Evolutionary conservation across 2,113 vertebrate genomes (phyloP).

Genomic region (Athene noctua): DNA sequence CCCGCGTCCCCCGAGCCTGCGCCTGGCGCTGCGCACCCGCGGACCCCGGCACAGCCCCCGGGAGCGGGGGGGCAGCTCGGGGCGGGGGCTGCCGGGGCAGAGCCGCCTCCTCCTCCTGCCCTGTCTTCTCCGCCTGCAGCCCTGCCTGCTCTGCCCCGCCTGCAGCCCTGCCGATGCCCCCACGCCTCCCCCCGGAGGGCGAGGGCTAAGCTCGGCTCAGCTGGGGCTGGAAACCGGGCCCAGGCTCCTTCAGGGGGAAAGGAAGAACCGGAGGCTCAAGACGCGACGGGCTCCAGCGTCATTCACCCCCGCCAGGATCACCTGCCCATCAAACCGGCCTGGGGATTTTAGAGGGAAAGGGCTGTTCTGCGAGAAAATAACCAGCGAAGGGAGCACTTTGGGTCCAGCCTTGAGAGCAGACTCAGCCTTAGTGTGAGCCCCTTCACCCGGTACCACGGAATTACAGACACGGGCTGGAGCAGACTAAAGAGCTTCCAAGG

Average conservation of each 20-base stretch:
- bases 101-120: background rate
- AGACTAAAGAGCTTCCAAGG: background rate
- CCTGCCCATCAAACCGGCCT: background rate
- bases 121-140: too few relatives aligned
- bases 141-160: too few relatives aligned
- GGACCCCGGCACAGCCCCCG: background rate
- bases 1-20: background rate
- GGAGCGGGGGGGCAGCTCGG: too few relatives aligned
- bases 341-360: background rate
- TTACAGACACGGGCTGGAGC: background rate
- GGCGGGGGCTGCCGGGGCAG: background rate
- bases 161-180: too few relatives aligned
- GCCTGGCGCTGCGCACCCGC: background rate
- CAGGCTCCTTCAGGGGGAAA: too few relatives aligned
- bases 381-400: background rate
- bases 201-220: background rate
- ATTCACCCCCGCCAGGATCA: fast-evolving
- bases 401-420: background rate
- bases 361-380: background rate
- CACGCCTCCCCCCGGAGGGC: background rate
- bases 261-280: background rate
- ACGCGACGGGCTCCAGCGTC: background rate
- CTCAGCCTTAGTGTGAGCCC: background rate
- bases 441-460: background rate
- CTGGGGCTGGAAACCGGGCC: background rate